A percentile compares a stretch with the other conserved stretches of the same genome.
phyloP scores from a whole-genome alignment of 2,113 vertebrate species.

The Oreochromis aureus region DNA sequence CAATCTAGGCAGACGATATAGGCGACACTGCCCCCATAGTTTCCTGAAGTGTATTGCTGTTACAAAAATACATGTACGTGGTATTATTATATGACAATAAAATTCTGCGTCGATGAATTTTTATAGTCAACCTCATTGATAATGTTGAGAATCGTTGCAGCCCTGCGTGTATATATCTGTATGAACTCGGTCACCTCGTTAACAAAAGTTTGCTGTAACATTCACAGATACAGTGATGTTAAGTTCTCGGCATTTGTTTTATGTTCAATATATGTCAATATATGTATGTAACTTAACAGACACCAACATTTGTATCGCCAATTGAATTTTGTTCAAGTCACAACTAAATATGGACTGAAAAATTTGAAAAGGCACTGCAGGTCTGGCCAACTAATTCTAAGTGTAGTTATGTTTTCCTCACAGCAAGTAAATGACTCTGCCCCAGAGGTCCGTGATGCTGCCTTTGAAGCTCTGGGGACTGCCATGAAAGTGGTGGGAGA shows the following conservation, averaged over 20 bases:
- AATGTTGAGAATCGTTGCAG: neutral
- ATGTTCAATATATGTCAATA: neutral
- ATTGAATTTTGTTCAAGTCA: neutral
- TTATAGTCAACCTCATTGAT: neutral
- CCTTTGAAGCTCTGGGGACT: constrained; percentile 93
- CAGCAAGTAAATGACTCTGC: constrained; percentile 98
- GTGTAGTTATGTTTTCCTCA: neutral
- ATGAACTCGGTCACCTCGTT: neutral
- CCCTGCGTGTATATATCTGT: neutral
- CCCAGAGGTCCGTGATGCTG: constrained; percentile 93
- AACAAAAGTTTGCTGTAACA: neutral
- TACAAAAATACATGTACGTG: neutral
- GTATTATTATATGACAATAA: neutral
- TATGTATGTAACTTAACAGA: neutral
- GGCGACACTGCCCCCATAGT: neutral
- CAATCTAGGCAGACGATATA: neutral
- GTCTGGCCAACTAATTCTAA: neutral
- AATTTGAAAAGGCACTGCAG: neutral
- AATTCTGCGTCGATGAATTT: neutral
- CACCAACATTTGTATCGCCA: neutral
- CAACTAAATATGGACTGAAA: neutral
- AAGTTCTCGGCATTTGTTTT: neutral
- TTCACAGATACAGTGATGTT: neutral
- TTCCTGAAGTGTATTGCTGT: neutral
- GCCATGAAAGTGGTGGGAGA: constrained; percentile 96